These are phyloP conservation scores for Porites rus DNA, from an alignment of 92 coral and sea anemone species.

Conservation along the genomic window DNA sequence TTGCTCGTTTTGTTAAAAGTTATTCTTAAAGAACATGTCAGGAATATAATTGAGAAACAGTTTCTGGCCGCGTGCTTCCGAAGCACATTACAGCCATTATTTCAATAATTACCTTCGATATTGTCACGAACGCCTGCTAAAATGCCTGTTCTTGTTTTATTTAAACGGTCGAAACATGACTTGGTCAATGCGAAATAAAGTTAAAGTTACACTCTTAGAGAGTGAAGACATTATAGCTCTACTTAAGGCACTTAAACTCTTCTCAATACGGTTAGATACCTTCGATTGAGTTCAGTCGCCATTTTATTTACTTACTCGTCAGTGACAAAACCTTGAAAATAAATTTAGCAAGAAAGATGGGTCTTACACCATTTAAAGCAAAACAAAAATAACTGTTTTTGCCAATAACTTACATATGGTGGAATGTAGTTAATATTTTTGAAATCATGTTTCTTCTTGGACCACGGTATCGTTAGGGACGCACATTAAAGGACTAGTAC, in stretches of 20 bases:
- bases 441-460: neutral
- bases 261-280: no score
- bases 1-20: neutral
- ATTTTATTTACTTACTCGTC: no score
- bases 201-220: no score
- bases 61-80: neutral
- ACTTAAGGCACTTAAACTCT: neutral
- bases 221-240: no score
- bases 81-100: neutral
- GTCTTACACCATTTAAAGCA: no score
- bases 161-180: neutral
- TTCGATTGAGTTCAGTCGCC: no score
- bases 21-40: no score
- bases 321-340: neutral
- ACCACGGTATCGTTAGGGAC: neutral
- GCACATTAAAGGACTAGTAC: no score
- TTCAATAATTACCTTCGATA: neutral
- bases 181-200: neutral
- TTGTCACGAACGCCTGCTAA: slow-evolving; percentile 5
- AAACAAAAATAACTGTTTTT: no score
- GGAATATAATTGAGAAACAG: no score
- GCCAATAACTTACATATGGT: neutral
- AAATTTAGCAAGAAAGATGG: neutral
- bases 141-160: neutral
- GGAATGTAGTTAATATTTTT: neutral